A percentile compares a stretch with the other conserved stretches of the same genome.
These are phyloP conservation scores for Ellobius talpinus DNA, from an alignment of 2,113 vertebrate genomes.

Conservation along the genomic window DNA sequence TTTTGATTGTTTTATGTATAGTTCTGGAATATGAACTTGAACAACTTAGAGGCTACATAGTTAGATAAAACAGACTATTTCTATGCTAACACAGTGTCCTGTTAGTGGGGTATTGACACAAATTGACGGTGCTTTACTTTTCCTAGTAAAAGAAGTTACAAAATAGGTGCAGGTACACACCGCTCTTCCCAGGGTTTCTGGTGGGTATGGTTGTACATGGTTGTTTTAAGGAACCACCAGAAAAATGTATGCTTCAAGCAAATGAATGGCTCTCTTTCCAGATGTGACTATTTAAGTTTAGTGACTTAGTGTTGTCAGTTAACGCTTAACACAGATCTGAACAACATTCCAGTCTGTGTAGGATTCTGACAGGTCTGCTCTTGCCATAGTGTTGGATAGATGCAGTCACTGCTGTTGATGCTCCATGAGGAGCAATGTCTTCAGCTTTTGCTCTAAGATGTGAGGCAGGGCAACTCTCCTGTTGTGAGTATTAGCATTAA, in stretches of 20 bases:
- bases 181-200: neutral
- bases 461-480: neutral
- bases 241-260: neutral
- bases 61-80: neutral
- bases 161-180: neutral
- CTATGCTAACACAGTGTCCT: neutral
- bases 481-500: neutral
- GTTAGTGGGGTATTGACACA: neutral
- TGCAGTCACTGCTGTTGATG: conserved; percentile 24
- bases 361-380: conserved; percentile 38
- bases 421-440: conserved; percentile 41
- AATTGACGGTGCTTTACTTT: neutral
- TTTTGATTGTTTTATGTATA: conserved; percentile 22
- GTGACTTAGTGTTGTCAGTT: neutral
- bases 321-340: neutral
- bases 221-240: conserved; percentile 41
- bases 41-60: conserved; percentile 44
- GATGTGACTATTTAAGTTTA: conserved; percentile 5
- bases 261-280: conserved; percentile 24
- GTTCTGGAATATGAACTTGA: conserved; percentile 43
- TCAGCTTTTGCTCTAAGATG: neutral
- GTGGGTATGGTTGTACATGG: neutral
- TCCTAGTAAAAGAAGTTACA: conserved; percentile 14
- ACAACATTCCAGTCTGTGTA: neutral
- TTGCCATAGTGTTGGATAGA: conserved; percentile 22